Conservation (phyloP, 2,888 invertebrate species). For the Macrophya annulata region DNA sequence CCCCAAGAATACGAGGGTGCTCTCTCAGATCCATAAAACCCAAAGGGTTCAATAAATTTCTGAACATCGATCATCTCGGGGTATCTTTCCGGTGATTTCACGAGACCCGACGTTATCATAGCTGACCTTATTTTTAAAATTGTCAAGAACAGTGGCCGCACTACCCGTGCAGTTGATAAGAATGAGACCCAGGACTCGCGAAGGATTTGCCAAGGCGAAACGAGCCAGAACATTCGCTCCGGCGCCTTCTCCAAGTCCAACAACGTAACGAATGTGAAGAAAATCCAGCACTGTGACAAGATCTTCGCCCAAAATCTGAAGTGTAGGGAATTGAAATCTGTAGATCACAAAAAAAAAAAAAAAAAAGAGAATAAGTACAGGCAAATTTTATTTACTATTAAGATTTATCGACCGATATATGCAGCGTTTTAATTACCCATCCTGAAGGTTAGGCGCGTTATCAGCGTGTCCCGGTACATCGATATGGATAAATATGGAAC, state of each 20-base stretch:
- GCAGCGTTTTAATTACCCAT: constrained; percentile 84
- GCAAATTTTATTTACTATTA: neutral
- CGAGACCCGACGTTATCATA: constrained; percentile 8
- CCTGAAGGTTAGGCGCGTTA: constrained; percentile 87
- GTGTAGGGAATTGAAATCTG: constrained; percentile 91
- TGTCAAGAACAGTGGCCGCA: constrained; percentile 92
- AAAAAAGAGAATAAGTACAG: too few species aligned
- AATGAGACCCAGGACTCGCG: constrained; percentile 89
- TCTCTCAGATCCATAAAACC: constrained; percentile 13
- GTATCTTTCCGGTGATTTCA: constrained; percentile 28
- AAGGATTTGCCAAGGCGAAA: constrained; percentile 91
- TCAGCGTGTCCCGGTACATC: constrained; percentile 94
- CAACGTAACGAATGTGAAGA: constrained; percentile 91
- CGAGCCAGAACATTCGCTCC: constrained; percentile 93
- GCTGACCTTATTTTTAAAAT: constrained; percentile 89
- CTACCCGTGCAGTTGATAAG: constrained; percentile 94
- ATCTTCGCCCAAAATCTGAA: constrained; percentile 91
- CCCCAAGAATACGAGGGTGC: neutral
- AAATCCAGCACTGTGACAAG: constrained; percentile 91
- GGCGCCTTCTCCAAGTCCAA: constrained; percentile 93
- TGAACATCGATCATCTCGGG: constrained; percentile 18
- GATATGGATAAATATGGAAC: constrained; percentile 93
- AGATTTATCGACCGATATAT: neutral
- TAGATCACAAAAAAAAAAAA: constrained; percentile 9
- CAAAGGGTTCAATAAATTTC: constrained; percentile 8